Conservation (phyloP, 2,888 invertebrate species). For the Geophilus truncorum region DNA sequence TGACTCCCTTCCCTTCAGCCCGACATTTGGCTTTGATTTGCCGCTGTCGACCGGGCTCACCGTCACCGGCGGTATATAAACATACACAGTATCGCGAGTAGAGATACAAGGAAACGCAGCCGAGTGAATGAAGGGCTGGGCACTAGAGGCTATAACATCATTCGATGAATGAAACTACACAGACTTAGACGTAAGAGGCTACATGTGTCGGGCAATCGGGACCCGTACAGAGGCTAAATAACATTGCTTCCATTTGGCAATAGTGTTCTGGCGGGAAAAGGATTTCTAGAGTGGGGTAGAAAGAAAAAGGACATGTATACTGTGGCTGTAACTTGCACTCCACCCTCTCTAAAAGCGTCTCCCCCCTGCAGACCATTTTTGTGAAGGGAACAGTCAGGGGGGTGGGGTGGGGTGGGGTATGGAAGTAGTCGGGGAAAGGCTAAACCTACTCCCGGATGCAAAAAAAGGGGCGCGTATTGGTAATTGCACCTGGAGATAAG, state of each 20-base stretch:
- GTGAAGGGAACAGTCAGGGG: neutral
- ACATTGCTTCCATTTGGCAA: neutral
- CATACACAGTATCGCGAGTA: too few species aligned
- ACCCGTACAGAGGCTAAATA: neutral
- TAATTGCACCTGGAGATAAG: conserved; percentile 20
- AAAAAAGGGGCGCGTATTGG: conserved; percentile 20
- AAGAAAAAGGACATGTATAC: neutral
- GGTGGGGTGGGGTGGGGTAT: neutral
- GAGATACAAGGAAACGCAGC: neutral
- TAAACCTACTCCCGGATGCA: conserved; percentile 1
- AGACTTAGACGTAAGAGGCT: neutral
- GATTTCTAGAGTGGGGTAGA: neutral
- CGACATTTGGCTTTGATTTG: neutral
- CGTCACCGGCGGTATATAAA: too few species aligned
- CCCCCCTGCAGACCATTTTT: neutral
- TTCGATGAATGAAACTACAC: conserved; percentile 12
- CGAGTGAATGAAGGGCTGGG: conserved; percentile 1
- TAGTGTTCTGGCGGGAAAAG: conserved; percentile 9
- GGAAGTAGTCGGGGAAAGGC: neutral
- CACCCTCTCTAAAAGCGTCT: neutral
- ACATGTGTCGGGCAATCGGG: neutral
- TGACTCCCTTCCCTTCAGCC: neutral
- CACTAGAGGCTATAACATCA: conserved; percentile 2
- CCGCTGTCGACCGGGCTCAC: too few species aligned
- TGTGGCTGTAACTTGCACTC: neutral